Evolutionary conservation across 1,140 invertebrate genomes (phyloP).

Genomic region (Hermetia illucens): DNA sequence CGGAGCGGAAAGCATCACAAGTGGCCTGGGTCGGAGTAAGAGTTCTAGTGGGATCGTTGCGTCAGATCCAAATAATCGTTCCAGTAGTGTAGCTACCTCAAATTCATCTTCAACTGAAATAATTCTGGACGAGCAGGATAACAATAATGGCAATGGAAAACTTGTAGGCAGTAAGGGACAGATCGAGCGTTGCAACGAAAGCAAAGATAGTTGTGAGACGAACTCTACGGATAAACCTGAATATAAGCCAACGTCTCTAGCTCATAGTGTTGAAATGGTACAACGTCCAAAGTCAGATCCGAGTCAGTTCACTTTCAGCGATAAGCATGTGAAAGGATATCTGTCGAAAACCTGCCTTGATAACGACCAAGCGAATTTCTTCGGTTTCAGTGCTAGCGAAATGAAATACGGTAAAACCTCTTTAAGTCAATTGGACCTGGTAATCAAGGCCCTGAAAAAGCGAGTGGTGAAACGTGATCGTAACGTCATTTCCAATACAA

Average conservation of each 20-base stretch:
- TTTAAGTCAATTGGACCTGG: not conserved
- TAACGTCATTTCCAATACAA: too few species aligned
- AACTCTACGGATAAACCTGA: too few species aligned
- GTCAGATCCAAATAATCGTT: slow-evolving; percentile 28
- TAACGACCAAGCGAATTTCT: not conserved
- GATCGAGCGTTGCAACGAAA: not conserved
- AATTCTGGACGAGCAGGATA: slow-evolving; percentile 13
- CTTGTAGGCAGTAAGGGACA: not conserved
- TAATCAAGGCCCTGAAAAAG: not conserved
- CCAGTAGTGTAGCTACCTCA: slow-evolving; percentile 28
- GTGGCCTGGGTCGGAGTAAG: slow-evolving; percentile 3
- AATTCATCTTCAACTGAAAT: slow-evolving; percentile 11
- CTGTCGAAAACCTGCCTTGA: not conserved
- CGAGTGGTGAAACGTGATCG: not conserved
- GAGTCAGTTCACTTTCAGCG: not conserved
- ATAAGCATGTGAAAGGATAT: not conserved
- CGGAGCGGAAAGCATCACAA: slow-evolving; percentile 2
- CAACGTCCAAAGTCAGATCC: too few species aligned
- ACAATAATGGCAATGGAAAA: not conserved
- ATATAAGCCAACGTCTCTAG: too few species aligned
- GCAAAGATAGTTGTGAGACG: not conserved
- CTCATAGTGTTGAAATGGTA: too few species aligned
- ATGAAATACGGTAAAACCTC: not conserved
- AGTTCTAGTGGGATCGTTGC: slow-evolving; percentile 1
- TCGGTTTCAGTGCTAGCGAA: not conserved